Evolutionary conservation across 2,797 vertebrate genomes (phyloP).

Genomic region (Vipera ursinii): DNA sequence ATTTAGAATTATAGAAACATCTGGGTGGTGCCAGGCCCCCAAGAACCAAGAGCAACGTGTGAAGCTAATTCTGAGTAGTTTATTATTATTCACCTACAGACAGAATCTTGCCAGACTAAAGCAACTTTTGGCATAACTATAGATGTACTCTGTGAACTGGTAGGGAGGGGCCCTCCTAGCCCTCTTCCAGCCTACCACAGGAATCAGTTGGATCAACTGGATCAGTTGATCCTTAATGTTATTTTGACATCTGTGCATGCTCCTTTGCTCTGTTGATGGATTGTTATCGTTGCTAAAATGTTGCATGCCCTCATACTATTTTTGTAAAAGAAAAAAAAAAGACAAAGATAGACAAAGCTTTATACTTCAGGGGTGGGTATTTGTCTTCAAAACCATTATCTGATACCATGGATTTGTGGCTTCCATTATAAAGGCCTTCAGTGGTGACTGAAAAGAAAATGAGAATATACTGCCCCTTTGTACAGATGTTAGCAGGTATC

Average conservation of each 20-base stretch:
- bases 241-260: neutral
- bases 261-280: neutral
- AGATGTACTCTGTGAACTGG: neutral
- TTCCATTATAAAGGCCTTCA: slow-evolving; percentile 42
- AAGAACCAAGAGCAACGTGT: neutral
- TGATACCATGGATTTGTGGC: slow-evolving; percentile 44
- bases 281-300: neutral
- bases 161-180: neutral
- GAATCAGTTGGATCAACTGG: neutral
- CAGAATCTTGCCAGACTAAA: neutral
- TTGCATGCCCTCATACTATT: neutral
- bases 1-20: neutral
- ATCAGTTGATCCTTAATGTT: neutral
- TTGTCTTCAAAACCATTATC: slow-evolving; percentile 31
- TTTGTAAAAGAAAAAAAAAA: neutral
- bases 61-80: neutral
- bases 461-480: neutral
- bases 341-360: neutral
- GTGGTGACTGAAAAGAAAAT: slow-evolving; percentile 21
- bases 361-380: slow-evolving; percentile 25
- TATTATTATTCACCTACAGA: neutral
- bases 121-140: neutral
- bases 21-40: neutral
- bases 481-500: slow-evolving; percentile 43
- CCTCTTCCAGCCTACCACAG: neutral